Evolutionary conservation across 2,888 invertebrate genomes (phyloP).

Genomic region (Diplazon laetatorius): DNA sequence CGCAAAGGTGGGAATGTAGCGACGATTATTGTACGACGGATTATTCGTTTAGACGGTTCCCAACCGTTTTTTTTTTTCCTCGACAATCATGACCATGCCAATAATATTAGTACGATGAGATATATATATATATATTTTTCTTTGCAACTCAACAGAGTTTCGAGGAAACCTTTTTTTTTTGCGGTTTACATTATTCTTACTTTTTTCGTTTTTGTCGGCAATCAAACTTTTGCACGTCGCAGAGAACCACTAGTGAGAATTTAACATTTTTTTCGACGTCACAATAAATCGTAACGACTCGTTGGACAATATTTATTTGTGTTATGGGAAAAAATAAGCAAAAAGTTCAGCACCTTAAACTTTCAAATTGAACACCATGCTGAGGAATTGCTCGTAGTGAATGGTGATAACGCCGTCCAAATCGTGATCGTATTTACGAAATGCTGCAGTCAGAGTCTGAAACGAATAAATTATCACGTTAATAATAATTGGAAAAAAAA

Average conservation of each 20-base stretch:
- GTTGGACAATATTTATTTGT: no score
- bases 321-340: background rate
- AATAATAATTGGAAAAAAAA: no score
- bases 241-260: constrained; percentile 7
- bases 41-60: no score
- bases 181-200: no score
- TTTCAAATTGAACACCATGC: constrained; percentile 93
- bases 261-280: constrained; percentile 18
- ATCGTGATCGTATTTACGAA: constrained; percentile 94
- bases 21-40: constrained; percentile 32
- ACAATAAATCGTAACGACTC: no score
- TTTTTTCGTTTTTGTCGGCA: background rate
- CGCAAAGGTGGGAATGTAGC: constrained; percentile 51
- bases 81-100: no score
- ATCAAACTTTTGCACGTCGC: constrained; percentile 3
- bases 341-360: constrained; percentile 82
- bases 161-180: no score
- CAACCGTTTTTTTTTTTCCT: no score
- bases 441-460: constrained; percentile 95
- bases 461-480: no score
- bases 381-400: constrained; percentile 97
- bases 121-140: constrained; percentile 3
- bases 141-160: background rate
- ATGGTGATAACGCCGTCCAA: constrained; percentile 97
- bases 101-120: background rate